These are phyloP conservation scores for Oxytorus armatus DNA, from an alignment of 2,888 invertebrate genomes.

Conservation along the genomic window DNA sequence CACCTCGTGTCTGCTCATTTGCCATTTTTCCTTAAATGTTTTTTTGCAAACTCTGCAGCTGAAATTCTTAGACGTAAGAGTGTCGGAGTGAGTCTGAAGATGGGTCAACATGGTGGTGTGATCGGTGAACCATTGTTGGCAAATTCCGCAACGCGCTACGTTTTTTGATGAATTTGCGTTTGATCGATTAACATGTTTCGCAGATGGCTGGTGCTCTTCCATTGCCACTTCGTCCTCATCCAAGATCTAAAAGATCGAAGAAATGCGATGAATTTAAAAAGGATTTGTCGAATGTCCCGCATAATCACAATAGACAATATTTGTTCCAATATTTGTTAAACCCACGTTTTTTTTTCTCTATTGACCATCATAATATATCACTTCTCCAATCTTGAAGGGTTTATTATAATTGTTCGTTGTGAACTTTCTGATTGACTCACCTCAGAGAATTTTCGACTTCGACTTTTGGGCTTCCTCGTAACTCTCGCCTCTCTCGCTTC, in stretches of 20 bases:
- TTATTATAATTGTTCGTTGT: background rate
- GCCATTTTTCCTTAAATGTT: slow-evolving; percentile 80
- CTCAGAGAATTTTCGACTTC: slow-evolving; percentile 73
- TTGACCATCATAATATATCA: too few species aligned
- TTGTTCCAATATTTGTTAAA: too few species aligned
- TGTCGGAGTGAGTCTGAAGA: slow-evolving; percentile 78
- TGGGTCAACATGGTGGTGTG: slow-evolving; percentile 80
- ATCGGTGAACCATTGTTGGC: slow-evolving; percentile 78
- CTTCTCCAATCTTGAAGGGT: background rate
- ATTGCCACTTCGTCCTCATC: slow-evolving; percentile 70
- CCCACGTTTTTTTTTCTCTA: too few species aligned
- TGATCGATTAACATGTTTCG: slow-evolving; percentile 71
- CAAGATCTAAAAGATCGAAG: slow-evolving; percentile 68
- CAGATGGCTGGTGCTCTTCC: slow-evolving; percentile 69
- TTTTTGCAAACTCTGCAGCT: slow-evolving; percentile 77
- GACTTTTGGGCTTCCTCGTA: slow-evolving; percentile 71
- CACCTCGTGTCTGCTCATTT: slow-evolving; percentile 79
- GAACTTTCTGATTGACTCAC: slow-evolving; percentile 55
- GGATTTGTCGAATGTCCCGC: background rate
- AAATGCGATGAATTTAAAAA: background rate
- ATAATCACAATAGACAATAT: too few species aligned
- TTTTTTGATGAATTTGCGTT: slow-evolving; percentile 72
- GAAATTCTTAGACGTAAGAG: slow-evolving; percentile 74
- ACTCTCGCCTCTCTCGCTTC: slow-evolving; percentile 79
- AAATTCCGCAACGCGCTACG: slow-evolving; percentile 78